These are phyloP conservation scores for Noctua pronuba DNA, from an alignment of 2,888 invertebrate genomes.

Conservation along the genomic window DNA sequence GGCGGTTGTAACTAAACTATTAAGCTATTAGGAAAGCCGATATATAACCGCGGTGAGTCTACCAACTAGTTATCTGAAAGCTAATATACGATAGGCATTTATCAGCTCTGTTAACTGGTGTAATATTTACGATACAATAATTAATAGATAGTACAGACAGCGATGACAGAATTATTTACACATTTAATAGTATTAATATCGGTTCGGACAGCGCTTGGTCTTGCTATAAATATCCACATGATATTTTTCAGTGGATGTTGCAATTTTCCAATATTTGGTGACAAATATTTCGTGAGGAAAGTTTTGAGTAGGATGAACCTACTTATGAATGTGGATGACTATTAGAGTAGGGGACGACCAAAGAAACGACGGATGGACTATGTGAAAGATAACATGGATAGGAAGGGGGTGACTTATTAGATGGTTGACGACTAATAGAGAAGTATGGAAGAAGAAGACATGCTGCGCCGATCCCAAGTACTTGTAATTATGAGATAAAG, in stretches of 20 bases:
- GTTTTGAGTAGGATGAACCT: neutral
- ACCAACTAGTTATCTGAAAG: constrained; percentile 49
- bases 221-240: constrained; percentile 13
- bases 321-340: neutral
- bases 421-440: neutral
- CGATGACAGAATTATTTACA: constrained; percentile 40
- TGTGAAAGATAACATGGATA: neutral
- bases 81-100: constrained; percentile 52
- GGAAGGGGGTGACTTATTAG: neutral
- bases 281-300: neutral
- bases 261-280: neutral
- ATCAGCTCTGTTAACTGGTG: constrained; percentile 36
- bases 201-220: constrained; percentile 7
- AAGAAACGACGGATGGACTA: neutral
- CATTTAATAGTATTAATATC: constrained; percentile 31
- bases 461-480: neutral
- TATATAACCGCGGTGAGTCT: constrained; percentile 42
- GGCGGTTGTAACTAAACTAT: constrained; percentile 53
- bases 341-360: too few species aligned
- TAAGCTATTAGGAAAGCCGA: constrained; percentile 57
- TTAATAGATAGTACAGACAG: constrained; percentile 38
- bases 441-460: neutral
- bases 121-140: constrained; percentile 42
- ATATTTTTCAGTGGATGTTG: constrained; percentile 3
- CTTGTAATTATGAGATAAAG: too few species aligned